These are phyloP conservation scores for Sebastolobus altivelis DNA, from an alignment of 2,797 vertebrate species.

Conservation along the genomic window DNA sequence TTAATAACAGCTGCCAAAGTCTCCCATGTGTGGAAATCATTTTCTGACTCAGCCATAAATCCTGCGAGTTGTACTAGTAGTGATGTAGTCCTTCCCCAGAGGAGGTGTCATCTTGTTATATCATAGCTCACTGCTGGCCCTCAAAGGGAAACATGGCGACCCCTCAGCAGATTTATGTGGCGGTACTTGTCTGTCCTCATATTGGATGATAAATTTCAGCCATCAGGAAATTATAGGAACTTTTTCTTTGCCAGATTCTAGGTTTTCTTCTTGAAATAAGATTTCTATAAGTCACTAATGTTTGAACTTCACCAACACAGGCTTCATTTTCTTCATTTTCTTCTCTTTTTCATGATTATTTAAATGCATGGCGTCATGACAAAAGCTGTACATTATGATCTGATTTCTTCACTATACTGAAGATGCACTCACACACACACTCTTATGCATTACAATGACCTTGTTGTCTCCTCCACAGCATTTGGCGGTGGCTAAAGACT, in stretches of 20 bases:
- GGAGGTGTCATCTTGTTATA: background rate
- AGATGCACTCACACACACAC: background rate
- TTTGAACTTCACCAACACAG: background rate
- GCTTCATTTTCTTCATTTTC: background rate
- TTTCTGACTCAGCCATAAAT: constrained; percentile 26
- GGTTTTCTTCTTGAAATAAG: background rate
- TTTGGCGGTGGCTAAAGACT: constrained; percentile 91
- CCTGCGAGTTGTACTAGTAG: background rate
- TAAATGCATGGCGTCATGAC: constrained; percentile 12
- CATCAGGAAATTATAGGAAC: background rate
- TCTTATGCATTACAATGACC: background rate
- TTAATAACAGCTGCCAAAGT: background rate
- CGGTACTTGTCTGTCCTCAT: background rate
- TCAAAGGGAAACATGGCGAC: background rate
- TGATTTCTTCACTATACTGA: background rate
- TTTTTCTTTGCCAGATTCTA: background rate
- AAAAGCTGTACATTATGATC: background rate
- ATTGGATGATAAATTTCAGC: background rate
- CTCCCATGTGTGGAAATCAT: background rate
- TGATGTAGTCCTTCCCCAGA: background rate
- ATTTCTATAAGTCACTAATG: background rate
- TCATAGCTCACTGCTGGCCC: background rate
- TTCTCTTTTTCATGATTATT: background rate
- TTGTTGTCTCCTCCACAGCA: constrained; percentile 83
- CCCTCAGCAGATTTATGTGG: background rate